phyloP scores from a whole-genome alignment of 2,797 vertebrate species.

The Dendrocincla tyrannina region DNA sequence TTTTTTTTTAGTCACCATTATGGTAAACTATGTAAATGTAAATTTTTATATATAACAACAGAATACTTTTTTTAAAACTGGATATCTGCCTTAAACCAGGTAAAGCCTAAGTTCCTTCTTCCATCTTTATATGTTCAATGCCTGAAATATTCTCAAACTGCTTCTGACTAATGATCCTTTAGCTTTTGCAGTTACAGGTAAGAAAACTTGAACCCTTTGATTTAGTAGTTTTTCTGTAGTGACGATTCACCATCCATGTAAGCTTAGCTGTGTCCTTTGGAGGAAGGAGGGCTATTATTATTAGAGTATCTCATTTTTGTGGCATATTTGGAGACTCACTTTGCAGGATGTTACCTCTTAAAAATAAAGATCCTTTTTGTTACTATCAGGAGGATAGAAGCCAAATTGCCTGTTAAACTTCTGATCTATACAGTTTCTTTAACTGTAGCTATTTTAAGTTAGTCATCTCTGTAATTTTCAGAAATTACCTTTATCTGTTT shows the following conservation, averaged over 20 bases:
- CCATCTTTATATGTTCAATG: neutral
- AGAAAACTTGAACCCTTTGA: neutral
- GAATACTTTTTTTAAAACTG: neutral
- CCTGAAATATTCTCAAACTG: neutral
- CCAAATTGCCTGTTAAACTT: neutral
- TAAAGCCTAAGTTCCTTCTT: neutral
- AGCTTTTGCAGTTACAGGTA: neutral
- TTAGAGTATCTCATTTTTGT: neutral
- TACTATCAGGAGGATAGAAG: neutral
- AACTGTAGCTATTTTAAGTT: neutral
- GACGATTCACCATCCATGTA: neutral
- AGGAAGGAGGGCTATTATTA: neutral
- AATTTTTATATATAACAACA: neutral
- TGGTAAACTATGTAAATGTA: neutral
- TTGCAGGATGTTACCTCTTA: neutral
- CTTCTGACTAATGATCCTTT: neutral
- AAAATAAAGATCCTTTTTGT: neutral
- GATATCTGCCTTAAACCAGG: neutral
- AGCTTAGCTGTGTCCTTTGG: neutral
- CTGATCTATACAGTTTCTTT: neutral
- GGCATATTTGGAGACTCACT: neutral
- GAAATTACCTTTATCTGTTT: neutral
- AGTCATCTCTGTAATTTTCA: neutral
- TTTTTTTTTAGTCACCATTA: neutral
- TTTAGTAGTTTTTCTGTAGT: neutral